Evolutionary conservation across 2,113 vertebrate genomes (phyloP).

Genomic region (Chrysemys picta): DNA sequence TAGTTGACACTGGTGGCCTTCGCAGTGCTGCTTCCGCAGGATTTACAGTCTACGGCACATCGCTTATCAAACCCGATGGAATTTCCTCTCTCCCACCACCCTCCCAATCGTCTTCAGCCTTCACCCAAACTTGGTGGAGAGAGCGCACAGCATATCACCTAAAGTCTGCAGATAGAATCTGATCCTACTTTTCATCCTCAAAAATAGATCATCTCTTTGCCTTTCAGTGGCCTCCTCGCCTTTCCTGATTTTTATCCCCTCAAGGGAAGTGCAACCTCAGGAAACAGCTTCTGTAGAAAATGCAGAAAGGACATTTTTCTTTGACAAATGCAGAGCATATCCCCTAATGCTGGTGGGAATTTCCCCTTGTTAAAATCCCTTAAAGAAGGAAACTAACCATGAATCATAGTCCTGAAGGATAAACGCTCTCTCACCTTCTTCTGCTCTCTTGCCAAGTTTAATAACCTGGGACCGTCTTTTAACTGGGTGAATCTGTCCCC

Average conservation of each 20-base stretch:
- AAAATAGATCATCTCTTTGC: background rate
- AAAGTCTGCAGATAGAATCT: background rate
- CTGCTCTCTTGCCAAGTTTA: background rate
- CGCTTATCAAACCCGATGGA: conserved; percentile 22
- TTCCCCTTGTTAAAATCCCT: conserved; percentile 28
- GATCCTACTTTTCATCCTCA: background rate
- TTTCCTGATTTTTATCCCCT: conserved; percentile 28
- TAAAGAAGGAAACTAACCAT: conserved; percentile 55
- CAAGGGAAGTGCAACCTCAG: conserved; percentile 16
- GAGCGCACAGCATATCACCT: background rate
- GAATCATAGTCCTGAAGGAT: conserved; percentile 45
- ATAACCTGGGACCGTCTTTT: background rate
- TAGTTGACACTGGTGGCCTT: background rate
- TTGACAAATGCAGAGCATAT: background rate
- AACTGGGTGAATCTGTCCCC: background rate
- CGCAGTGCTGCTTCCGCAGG: conserved; percentile 26
- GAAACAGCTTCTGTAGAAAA: conserved; percentile 16
- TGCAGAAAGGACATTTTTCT: conserved; percentile 53
- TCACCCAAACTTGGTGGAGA: background rate
- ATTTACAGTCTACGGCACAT: conserved; percentile 17
- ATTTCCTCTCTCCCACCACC: conserved; percentile 41
- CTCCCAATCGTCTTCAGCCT: conserved; percentile 36
- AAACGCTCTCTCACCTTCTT: background rate
- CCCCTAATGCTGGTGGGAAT: background rate
- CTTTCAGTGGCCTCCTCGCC: conserved; percentile 51